Base-by-base conservation (phyloP, 2,797 vertebrate genomes). In the Psittacula derbiana region DNA sequence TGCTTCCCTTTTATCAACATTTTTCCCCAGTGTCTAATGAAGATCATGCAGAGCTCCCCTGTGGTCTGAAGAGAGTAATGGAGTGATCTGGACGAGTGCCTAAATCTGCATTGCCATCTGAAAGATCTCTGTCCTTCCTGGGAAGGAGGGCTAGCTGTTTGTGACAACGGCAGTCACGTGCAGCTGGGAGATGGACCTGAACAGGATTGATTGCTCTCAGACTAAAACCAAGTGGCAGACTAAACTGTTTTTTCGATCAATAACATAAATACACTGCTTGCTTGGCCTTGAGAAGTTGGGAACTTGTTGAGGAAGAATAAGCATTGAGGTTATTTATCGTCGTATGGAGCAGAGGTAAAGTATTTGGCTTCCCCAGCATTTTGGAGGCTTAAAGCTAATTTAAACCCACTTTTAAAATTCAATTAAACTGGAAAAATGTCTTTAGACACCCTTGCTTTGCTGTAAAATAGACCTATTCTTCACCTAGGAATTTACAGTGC, bases 211-310 rank as follows among this genome's bases (percentile, higher is more conserved):
- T 80, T 73, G 70, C 47, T 93, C 83, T 66, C 70, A 28, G 80
- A 83, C 70, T 88, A 94, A 82, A 88, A 41, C 55, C 28, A 8
- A 94, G 78, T 47, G 31, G 69, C 52, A 74, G 90, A 31, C 85
- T 96, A 78, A 96, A 87, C 41, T 84, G 40, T 50, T 53, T 47
- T 90, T 96, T 86, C 86, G 92, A 74, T 90, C 95, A 93, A 93
- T 92, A 93, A 79, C 95, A 80, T 33, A 96, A 97, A 96, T 82
- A 58, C 50, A 65, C 18, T 79, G 17, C 46, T 87, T 1, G 11
- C 88, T 93, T 75, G 55, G 81, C 86, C 70, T 50, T 52, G 31
- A 50, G 72, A 73, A 81, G 60, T 31, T 81, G 80, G 66, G 80
- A 81, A 38, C 33, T 65, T 24, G 25, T 23, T 41, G 50, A 50